These are phyloP conservation scores for Oeneis ivallda DNA, from an alignment of 2,888 invertebrate species.

Conservation along the genomic window DNA sequence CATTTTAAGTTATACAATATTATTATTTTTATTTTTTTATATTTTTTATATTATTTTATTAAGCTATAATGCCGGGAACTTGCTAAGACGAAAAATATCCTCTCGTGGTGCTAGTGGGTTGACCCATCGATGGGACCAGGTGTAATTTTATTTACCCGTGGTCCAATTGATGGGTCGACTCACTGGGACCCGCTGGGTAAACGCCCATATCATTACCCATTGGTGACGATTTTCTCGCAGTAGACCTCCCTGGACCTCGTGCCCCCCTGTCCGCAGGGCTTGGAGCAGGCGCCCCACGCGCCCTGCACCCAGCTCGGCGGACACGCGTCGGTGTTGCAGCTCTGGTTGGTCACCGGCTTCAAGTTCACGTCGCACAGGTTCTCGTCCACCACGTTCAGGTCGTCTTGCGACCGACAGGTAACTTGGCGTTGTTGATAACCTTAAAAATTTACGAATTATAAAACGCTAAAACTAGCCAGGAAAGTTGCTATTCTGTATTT, in stretches of 20 bases:
- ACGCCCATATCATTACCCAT: slow-evolving; percentile 80
- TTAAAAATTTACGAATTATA: slow-evolving; percentile 48
- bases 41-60: too few relatives aligned
- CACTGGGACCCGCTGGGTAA: too few relatives aligned
- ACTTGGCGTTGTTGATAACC: slow-evolving; percentile 89
- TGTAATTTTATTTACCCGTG: too few relatives aligned
- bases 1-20: too few relatives aligned
- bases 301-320: slow-evolving; percentile 90
- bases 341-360: slow-evolving; percentile 86
- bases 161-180: too few relatives aligned
- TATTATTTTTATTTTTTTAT: too few relatives aligned
- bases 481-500: neutral
- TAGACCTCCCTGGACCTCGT: slow-evolving; percentile 86
- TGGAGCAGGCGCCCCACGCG: slow-evolving; percentile 91
- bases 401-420: slow-evolving; percentile 88
- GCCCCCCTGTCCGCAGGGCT: slow-evolving; percentile 90
- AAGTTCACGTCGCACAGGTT: slow-evolving; percentile 89
- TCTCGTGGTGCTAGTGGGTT: too few relatives aligned
- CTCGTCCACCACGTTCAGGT: slow-evolving; percentile 86
- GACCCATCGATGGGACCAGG: too few relatives aligned
- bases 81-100: too few relatives aligned
- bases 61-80: too few relatives aligned
- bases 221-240: slow-evolving; percentile 90
- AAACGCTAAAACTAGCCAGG: neutral
- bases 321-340: slow-evolving; percentile 89